Percentiles rank a stretch among this genome's conserved stretches.
phyloP scores from a whole-genome alignment of 2,797 vertebrate species.

The Acipenser ruthenus region DNA sequence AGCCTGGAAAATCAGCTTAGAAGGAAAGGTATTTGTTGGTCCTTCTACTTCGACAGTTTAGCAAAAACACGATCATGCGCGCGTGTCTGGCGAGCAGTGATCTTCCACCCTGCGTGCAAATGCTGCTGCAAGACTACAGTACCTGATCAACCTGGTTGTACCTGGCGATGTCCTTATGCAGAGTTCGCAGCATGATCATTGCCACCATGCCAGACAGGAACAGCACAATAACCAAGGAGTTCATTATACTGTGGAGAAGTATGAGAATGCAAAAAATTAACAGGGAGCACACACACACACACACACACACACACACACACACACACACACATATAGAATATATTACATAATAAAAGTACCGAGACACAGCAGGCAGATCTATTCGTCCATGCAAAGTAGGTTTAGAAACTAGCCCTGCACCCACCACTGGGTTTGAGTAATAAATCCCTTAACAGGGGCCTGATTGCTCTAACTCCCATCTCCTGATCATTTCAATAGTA shows the following conservation, averaged over 20 bases:
- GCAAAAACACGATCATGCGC: too few relatives aligned
- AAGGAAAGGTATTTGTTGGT: too few relatives aligned
- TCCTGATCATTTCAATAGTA: too few relatives aligned
- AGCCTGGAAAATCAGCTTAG: too few relatives aligned
- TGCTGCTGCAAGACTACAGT: conserved; percentile 13
- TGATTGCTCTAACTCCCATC: too few relatives aligned
- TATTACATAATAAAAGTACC: background rate
- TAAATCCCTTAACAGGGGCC: too few relatives aligned
- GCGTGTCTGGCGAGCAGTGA: too few relatives aligned
- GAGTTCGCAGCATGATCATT: conserved; percentile 81
- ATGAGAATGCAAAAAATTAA: conserved; percentile 9
- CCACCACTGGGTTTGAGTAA: too few relatives aligned
- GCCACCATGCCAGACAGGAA: conserved; percentile 87
- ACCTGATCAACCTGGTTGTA: conserved; percentile 84
- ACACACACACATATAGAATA: background rate
- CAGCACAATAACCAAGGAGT: conserved; percentile 82
- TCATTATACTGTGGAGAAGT: conserved; percentile 72
- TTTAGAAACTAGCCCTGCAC: background rate
- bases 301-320: too few relatives aligned
- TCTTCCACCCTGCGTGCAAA: too few relatives aligned
- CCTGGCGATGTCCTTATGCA: conserved; percentile 84
- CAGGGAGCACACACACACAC: background rate
- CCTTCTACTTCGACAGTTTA: too few relatives aligned
- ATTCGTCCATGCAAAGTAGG: background rate
- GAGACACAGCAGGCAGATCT: background rate